These are phyloP conservation scores for Callionymus lyra DNA, from an alignment of 2,113 vertebrate genomes.

Conservation along the genomic window DNA sequence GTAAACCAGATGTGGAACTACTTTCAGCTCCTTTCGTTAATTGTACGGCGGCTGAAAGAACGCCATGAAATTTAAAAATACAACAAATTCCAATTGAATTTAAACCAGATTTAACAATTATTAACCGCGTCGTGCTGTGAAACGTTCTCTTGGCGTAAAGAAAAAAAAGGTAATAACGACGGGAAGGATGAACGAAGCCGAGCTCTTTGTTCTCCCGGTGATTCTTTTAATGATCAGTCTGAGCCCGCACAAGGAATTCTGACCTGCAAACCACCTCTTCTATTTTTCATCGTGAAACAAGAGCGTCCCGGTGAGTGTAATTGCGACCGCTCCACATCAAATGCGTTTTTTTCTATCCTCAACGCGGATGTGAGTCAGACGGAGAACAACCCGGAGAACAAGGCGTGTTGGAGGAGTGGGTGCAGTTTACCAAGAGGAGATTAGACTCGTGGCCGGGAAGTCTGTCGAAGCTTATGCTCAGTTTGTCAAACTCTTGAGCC, in stretches of 20 bases:
- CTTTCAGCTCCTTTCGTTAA: too few species aligned
- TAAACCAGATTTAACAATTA: too few species aligned
- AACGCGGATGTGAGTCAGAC: conserved; percentile 43
- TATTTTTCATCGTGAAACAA: conserved; percentile 29
- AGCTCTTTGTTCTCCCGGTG: conserved; percentile 18
- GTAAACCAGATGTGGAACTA: too few species aligned
- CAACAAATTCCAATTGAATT: too few species aligned
- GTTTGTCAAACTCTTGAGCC: conserved; percentile 19
- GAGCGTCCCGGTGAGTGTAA: conserved; percentile 39
- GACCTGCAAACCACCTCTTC: conserved; percentile 28
- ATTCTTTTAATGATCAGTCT: conserved; percentile 30
- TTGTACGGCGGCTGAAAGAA: too few species aligned
- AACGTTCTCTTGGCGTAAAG: too few species aligned
- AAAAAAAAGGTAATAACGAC: too few species aligned
- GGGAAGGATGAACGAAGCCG: too few species aligned
- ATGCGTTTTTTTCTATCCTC: conserved; percentile 12
- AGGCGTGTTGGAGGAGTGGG: conserved; percentile 27
- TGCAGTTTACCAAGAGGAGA: conserved; percentile 9
- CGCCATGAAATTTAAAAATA: too few species aligned
- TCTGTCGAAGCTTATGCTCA: conserved; percentile 46
- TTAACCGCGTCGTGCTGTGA: too few species aligned
- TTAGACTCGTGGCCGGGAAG: conserved; percentile 48
- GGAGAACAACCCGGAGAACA: conserved; percentile 16
- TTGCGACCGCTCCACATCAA: conserved; percentile 41
- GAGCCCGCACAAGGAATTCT: conserved; percentile 16